Evolutionary conservation across 2,888 invertebrate species (phyloP).

Genomic region (Heliothis peltigera): DNA sequence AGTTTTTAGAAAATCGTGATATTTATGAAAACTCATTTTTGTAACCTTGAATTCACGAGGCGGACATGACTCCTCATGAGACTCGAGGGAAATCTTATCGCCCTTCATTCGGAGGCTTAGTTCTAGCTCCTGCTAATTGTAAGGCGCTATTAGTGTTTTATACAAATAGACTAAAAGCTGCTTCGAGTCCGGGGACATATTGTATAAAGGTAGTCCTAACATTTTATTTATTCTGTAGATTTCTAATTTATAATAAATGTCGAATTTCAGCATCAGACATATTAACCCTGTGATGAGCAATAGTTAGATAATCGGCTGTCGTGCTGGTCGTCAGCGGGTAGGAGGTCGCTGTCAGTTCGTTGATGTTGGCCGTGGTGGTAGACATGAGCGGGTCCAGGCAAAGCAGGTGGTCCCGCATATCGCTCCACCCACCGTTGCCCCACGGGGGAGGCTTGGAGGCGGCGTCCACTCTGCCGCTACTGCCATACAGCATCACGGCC

Average conservation of each 20-base stretch:
- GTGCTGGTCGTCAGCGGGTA: not conserved
- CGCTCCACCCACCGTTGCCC: conserved; percentile 72
- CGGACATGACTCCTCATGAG: too few species aligned
- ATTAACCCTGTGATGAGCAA: conserved; percentile 1
- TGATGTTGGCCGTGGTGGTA: conserved; percentile 14
- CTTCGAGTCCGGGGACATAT: too few species aligned
- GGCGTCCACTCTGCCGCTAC: conserved; percentile 54
- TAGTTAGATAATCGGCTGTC: not conserved
- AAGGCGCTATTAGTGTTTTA: too few species aligned
- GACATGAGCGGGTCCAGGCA: conserved; percentile 67
- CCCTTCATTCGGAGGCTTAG: too few species aligned
- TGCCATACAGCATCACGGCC: conserved; percentile 61
- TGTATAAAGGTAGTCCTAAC: too few species aligned
- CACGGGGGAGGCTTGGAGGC: conserved; percentile 43
- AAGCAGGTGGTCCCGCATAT: conserved; percentile 70
- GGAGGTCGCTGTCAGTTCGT: conserved; percentile 8
- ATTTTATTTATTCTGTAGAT: not conserved
- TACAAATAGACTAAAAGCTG: too few species aligned
- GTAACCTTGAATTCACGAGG: too few species aligned
- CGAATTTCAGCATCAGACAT: not conserved
- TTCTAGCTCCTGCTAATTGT: too few species aligned
- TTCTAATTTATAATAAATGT: not conserved
- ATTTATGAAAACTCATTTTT: too few species aligned
- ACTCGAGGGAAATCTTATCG: too few species aligned
- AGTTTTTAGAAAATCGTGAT: too few species aligned